These are phyloP conservation scores for Ceyx erithaca DNA, from an alignment of 2,797 vertebrate genomes.

Conservation along the genomic window DNA sequence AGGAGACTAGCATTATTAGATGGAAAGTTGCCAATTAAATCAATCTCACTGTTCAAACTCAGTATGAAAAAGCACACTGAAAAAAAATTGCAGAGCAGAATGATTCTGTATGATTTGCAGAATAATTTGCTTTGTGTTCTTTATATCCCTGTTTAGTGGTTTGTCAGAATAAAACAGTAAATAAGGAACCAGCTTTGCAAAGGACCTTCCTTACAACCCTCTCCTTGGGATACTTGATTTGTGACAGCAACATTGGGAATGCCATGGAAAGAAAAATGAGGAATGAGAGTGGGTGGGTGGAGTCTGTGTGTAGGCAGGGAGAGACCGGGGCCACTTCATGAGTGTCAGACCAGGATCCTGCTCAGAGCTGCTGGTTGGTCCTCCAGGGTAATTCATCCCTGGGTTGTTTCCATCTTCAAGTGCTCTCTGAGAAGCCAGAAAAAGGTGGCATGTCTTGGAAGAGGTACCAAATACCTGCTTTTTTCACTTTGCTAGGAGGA, in stretches of 20 bases:
- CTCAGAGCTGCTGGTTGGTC: neutral
- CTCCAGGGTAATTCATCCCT: neutral
- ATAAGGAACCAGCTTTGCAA: neutral
- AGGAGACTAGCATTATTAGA: neutral
- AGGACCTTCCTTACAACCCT: neutral
- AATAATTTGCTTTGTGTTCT: neutral
- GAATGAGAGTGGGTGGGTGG: neutral
- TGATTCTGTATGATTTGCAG: neutral
- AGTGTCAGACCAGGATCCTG: neutral
- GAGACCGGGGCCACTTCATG: neutral
- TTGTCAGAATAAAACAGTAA: neutral
- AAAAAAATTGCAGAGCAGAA: neutral
- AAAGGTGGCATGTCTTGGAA: neutral
- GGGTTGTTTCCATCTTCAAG: neutral
- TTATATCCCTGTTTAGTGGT: neutral
- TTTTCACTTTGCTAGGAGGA: neutral
- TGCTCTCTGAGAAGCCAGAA: neutral
- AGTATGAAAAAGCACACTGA: neutral
- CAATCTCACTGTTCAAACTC: neutral
- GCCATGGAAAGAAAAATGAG: neutral
- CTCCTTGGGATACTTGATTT: neutral
- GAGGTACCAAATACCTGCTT: neutral
- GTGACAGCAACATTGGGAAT: neutral
- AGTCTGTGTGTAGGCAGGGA: neutral
- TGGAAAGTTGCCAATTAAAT: neutral